Evolutionary conservation across 2,888 invertebrate genomes (phyloP), one percentile per base, ranked within the genome.

Genomic region (Julus scanicus): DNA sequence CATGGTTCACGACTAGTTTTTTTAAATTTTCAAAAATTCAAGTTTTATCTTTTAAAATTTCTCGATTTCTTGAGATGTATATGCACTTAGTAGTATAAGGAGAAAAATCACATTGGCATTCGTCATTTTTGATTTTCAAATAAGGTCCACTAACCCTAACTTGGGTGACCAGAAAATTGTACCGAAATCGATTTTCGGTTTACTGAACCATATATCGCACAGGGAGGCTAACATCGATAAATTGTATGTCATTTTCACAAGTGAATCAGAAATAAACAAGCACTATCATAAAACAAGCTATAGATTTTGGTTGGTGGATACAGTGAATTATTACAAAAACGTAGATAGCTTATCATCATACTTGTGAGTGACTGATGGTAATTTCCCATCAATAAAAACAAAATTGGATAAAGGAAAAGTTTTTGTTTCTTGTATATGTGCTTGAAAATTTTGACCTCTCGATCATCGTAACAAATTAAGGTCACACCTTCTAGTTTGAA

Each of bases 111-210:
- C 44, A 44, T 44, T 44, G n/a, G n/a, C 57, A 57, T n/a, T 6
- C 57, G n/a, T 57, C 17, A 57, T n/a, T 8, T 71, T 71, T 5
- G 2, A 20, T 71, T 5, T 1, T 44, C 44, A 44, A 44, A 44
- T 8, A 44, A 44, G 44, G 44, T 44, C 44, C 44, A 44, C 44
- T 44, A 44, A 8, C 29, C 29, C 29, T 29, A 29, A 20, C 20
- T 71, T 4, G 63, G 20, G 20, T 71, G 63, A 20, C 63, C 63
- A 71, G 17, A 71, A 71, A 71, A 71, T 71, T 20, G 63, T 11
- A 17, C 63, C n/a, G 63, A 71, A 20, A 71, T 71, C 20, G 63
- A 71, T 71, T 71, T 71, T 71, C 63, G 63, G 63, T 20, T 71
- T 17, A 71, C 63, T 9, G 20, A 20, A 20, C 63, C 29, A 71